Percentiles rank a stretch among this genome's conserved stretches.
Evolutionary conservation across 2,888 invertebrate genomes (phyloP).

Genomic region (Agrotis puta): DNA sequence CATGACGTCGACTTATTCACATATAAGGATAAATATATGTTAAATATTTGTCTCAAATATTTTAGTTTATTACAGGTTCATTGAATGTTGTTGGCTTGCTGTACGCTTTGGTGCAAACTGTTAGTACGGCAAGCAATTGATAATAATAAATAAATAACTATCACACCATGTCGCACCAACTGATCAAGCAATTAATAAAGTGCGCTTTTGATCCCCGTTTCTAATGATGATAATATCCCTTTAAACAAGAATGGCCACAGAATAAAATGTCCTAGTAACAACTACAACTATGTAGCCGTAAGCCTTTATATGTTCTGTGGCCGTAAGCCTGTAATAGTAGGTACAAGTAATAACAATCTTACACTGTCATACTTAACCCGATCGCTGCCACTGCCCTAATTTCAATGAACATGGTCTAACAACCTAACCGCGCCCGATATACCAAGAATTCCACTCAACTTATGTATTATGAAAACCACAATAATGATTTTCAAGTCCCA

Average conservation of each 20-base stretch:
- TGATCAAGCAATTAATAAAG: too few relatives aligned
- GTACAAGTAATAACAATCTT: constrained; percentile 1
- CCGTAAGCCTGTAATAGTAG: constrained; percentile 2
- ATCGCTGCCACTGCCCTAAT: constrained; percentile 53
- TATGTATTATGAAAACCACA: constrained; percentile 72
- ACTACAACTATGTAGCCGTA: neutral
- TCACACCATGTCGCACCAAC: too few relatives aligned
- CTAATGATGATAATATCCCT: neutral
- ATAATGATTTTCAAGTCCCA: constrained; percentile 74
- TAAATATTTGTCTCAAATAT: too few relatives aligned
- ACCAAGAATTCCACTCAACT: constrained; percentile 64
- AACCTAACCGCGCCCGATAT: constrained; percentile 67
- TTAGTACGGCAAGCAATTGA: too few relatives aligned
- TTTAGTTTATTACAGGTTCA: too few relatives aligned
- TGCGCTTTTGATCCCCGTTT: too few relatives aligned
- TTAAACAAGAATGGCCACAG: neutral
- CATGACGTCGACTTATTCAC: too few relatives aligned
- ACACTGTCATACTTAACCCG: constrained; percentile 38
- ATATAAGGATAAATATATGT: too few relatives aligned
- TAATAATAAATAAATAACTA: too few relatives aligned
- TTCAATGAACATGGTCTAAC: constrained; percentile 53
- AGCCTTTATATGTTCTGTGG: neutral
- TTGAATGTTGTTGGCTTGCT: too few relatives aligned
- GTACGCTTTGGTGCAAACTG: too few relatives aligned
- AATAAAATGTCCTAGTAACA: constrained; percentile 5